Percentiles rank a stretch among this genome's conserved stretches.
phyloP scores from a whole-genome alignment of 2,797 vertebrate genomes.

The Poeciliopsis paucimaculata region DNA sequence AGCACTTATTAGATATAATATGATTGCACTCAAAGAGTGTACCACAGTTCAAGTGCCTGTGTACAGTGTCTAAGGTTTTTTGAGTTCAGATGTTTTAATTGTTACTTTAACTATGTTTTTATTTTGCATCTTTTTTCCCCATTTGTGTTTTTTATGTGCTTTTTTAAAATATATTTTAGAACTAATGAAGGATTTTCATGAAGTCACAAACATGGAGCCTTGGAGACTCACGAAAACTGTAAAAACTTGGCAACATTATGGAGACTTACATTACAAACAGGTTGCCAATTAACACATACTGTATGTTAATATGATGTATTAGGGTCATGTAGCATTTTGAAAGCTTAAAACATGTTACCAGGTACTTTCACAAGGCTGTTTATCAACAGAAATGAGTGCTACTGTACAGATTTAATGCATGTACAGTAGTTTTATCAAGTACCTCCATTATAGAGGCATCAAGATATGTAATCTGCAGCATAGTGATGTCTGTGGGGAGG shows the following conservation, averaged over 20 bases:
- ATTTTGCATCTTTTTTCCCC: conserved; percentile 28
- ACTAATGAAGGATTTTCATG: conserved; percentile 60
- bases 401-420: conserved; percentile 64
- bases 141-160: conserved; percentile 40
- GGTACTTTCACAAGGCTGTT: conserved; percentile 41
- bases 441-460: conserved; percentile 48
- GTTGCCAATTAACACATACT: conserved; percentile 51
- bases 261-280: conserved; percentile 45
- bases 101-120: conserved; percentile 2
- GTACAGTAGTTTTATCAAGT: conserved; percentile 52
- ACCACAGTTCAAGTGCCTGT: conserved; percentile 84
- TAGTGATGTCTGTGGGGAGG: conserved; percentile 33
- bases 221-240: conserved; percentile 64
- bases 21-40: conserved; percentile 79
- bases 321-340: conserved; percentile 57
- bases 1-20: conserved; percentile 80
- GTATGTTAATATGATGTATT: conserved; percentile 61
- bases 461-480: conserved; percentile 32
- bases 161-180: conserved; percentile 51
- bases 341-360: conserved; percentile 47
- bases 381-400: conserved; percentile 42
- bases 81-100: conserved; percentile 53
- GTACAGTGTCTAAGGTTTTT: conserved; percentile 75
- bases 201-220: conserved; percentile 29
- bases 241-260: conserved; percentile 51